These are phyloP conservation scores for Spodoptera litura DNA, from an alignment of 1,140 invertebrate genomes.

Conservation along the genomic window DNA sequence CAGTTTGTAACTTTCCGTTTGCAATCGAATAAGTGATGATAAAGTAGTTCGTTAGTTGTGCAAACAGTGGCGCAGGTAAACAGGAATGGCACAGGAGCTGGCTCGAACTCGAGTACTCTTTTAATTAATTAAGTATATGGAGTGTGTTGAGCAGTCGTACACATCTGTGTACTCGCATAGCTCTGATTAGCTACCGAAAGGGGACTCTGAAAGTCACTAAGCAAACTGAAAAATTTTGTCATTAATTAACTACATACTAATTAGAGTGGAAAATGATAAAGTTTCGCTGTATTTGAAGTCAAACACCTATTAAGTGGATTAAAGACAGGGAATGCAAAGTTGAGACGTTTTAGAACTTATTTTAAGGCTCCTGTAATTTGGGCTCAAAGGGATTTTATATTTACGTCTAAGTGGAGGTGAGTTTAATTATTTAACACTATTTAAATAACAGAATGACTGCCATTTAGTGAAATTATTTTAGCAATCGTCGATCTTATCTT, in stretches of 20 bases:
- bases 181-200: constrained; percentile 64
- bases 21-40: constrained; percentile 65
- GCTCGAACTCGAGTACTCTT: constrained; percentile 71
- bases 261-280: constrained; percentile 42
- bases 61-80: constrained; percentile 75
- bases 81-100: constrained; percentile 61
- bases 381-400: background rate
- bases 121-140: constrained; percentile 80
- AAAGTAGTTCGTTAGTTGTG: constrained; percentile 73
- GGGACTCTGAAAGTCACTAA: constrained; percentile 47
- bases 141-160: constrained; percentile 64
- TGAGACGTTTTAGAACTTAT: constrained; percentile 20
- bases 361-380: constrained; percentile 27
- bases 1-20: constrained; percentile 42
- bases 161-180: constrained; percentile 53
- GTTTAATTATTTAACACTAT: no score
- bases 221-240: constrained; percentile 51
- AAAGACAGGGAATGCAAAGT: constrained; percentile 24
- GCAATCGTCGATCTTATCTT: no score
- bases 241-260: constrained; percentile 46
- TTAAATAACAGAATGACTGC: no score
- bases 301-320: constrained; percentile 35
- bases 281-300: constrained; percentile 28
- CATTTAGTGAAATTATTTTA: no score
- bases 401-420: background rate